Conservation (phyloP, 2,888 invertebrate genomes). For the Polia nebulosa region DNA sequence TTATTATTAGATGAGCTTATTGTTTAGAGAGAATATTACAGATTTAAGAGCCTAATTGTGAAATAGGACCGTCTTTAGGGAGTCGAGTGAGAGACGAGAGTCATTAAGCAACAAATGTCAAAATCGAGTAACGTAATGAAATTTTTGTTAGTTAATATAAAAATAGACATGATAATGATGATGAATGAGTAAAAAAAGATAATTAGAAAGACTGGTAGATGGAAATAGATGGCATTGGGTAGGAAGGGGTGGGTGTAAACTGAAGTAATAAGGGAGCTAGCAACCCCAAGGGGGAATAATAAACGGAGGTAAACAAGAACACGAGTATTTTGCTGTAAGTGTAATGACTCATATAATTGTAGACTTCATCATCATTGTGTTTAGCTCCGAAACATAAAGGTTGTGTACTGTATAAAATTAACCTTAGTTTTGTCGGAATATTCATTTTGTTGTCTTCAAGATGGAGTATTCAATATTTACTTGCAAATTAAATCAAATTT, state of each 20-base stretch:
- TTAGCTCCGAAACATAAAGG: constrained; percentile 13
- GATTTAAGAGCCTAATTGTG: constrained; percentile 45
- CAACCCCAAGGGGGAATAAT: constrained; percentile 27
- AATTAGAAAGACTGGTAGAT: constrained; percentile 16
- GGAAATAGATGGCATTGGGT: constrained; percentile 13
- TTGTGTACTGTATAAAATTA: neutral
- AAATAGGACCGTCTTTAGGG: constrained; percentile 34
- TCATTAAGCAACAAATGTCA: constrained; percentile 16
- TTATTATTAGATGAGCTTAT: constrained; percentile 37
- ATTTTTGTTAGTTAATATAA: constrained; percentile 15
- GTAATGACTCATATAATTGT: constrained; percentile 23
- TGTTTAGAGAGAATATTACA: constrained; percentile 35
- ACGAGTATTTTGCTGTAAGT: constrained; percentile 35
- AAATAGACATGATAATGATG: neutral
- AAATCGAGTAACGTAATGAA: constrained; percentile 13
- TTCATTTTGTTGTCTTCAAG: neutral
- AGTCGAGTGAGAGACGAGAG: constrained; percentile 18
- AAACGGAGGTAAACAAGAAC: constrained; percentile 40
- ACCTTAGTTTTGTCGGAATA: neutral
- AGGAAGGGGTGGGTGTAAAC: constrained; percentile 20
- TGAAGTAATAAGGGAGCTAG: constrained; percentile 36
- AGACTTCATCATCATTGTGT: constrained; percentile 12
- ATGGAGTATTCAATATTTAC: neutral
- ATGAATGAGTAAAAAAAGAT: constrained; percentile 11
- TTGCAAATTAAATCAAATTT: neutral